These are phyloP conservation scores for Drosophila macrospina DNA, from an alignment of 2,888 invertebrate genomes.

Conservation along the genomic window DNA sequence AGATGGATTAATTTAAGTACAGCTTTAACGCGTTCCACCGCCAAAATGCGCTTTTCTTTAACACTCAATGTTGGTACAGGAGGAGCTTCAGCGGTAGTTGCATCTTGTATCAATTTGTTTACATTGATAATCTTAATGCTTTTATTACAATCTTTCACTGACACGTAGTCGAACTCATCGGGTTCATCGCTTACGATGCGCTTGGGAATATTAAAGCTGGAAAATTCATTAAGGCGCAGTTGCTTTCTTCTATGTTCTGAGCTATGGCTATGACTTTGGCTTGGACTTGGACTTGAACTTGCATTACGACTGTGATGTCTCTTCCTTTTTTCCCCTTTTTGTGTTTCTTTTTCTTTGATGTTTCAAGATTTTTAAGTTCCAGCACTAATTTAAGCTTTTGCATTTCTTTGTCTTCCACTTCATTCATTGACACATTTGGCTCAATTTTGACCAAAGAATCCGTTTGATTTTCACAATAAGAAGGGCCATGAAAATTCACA, in stretches of 20 bases:
- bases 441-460: constrained; percentile 5
- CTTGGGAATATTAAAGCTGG: no score
- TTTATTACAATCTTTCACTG: constrained; percentile 21
- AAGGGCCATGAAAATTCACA: constrained; percentile 1
- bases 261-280: background rate
- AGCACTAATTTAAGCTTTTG: background rate
- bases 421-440: background rate
- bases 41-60: constrained; percentile 47
- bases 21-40: constrained; percentile 37
- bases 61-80: background rate
- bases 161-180: constrained; percentile 11
- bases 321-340: constrained; percentile 36
- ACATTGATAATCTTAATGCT: constrained; percentile 20
- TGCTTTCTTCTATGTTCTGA: background rate
- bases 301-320: constrained; percentile 29
- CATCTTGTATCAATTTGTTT: constrained; percentile 8
- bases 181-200: constrained; percentile 9
- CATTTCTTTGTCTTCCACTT: background rate
- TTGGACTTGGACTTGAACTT: background rate
- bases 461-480: background rate
- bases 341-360: constrained; percentile 19
- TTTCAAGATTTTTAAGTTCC: background rate
- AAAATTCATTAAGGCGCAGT: background rate
- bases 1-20: constrained; percentile 28
- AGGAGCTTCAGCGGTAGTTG: background rate